Percentiles rank a stretch among this genome's conserved stretches.
phyloP scores from a whole-genome alignment of 2,797 vertebrate species.

The Pangasius macronema region DNA sequence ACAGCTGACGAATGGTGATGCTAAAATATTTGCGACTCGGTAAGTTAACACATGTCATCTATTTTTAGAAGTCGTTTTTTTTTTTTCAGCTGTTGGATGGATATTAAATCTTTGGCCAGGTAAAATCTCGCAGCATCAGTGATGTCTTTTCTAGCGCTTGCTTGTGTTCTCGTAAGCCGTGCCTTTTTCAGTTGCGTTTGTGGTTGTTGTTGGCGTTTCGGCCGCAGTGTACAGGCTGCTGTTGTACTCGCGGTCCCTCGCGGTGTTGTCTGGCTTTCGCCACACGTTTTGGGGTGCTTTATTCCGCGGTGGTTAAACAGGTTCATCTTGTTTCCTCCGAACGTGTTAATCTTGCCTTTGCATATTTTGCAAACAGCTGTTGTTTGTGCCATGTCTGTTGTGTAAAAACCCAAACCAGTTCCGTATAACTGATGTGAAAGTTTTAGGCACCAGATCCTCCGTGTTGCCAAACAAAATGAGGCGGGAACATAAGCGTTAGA shows the following conservation, averaged over 20 bases:
- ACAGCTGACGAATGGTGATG: not conserved
- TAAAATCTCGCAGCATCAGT: not conserved
- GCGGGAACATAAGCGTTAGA: not conserved
- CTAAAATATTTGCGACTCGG: not conserved
- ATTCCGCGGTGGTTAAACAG: not conserved
- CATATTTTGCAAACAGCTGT: conserved; percentile 16
- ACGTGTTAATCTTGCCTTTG: not conserved
- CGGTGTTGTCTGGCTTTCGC: not conserved
- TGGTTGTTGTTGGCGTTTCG: not conserved
- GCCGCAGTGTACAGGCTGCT: not conserved
- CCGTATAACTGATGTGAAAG: not conserved
- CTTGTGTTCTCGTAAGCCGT: not conserved
- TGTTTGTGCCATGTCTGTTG: conserved; percentile 2
- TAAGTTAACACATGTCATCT: not conserved
- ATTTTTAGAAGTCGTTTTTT: not conserved
- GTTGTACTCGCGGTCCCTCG: not conserved
- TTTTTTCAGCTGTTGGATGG: not conserved
- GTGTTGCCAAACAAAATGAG: not conserved
- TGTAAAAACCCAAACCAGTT: conserved; percentile 8
- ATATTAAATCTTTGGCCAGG: too few relatives aligned
- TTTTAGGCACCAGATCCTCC: not conserved
- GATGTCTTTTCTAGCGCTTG: not conserved
- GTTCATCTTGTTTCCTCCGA: not conserved
- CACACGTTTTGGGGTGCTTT: conserved; percentile 3
- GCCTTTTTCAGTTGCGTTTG: not conserved